Conservation (phyloP, 2,113 vertebrate genomes). For the Neoarius graeffei region DNA sequence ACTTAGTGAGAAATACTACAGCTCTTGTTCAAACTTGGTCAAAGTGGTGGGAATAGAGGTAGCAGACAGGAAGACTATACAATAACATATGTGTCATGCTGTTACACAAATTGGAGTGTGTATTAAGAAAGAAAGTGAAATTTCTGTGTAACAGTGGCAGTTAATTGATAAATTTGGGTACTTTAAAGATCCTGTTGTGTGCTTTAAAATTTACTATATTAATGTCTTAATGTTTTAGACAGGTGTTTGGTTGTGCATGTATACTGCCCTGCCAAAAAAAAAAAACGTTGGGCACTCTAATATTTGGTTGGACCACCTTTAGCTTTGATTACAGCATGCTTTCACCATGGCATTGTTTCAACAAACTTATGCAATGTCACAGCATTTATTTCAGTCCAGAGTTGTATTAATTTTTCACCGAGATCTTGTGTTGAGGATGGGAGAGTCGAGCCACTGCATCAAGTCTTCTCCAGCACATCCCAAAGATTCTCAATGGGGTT, state of each 20-base stretch:
- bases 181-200: background rate
- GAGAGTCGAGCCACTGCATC: too few relatives aligned
- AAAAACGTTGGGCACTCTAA: too few relatives aligned
- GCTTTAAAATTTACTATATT: background rate
- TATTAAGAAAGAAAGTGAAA: background rate
- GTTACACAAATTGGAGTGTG: conserved; percentile 8
- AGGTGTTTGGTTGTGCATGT: background rate
- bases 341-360: too few relatives aligned
- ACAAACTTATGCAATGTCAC: too few relatives aligned
- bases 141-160: background rate
- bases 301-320: too few relatives aligned
- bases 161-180: background rate
- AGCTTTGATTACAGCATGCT: too few relatives aligned
- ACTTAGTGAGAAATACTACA: conserved; percentile 46
- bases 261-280: too few relatives aligned
- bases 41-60: conserved; percentile 18
- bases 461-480: too few relatives aligned
- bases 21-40: conserved; percentile 33
- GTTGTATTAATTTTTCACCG: too few relatives aligned
- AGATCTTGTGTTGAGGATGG: too few relatives aligned
- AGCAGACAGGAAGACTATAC: conserved; percentile 16
- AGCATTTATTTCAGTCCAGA: too few relatives aligned
- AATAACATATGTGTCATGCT: conserved; percentile 17
- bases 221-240: background rate
- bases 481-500: too few relatives aligned